Evolutionary conservation across 1,140 invertebrate species (phyloP), one percentile per base, ranked within the genome.

Genomic region (Anastrepha obliqua): DNA sequence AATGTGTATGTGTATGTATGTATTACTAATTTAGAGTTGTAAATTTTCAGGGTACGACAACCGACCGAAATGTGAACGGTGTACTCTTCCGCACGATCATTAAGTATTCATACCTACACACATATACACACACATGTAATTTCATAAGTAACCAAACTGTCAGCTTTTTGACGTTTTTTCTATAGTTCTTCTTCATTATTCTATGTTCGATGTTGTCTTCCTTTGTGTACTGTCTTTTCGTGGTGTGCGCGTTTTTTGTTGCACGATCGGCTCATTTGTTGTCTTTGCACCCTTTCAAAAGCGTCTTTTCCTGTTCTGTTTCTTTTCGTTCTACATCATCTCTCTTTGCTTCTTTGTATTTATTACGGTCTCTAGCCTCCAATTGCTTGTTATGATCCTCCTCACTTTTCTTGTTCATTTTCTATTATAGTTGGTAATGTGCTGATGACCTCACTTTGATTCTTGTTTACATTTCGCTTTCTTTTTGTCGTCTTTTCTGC

Each of bases 391-490:
- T 15, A 15, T 55, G 17, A 17, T 81, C 20, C 20, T 51, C 20
- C 7, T 55, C n/a, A 47, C n/a, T 39, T 78, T 42, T 39, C 29
- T 70, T 70, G 15, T 70, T 17, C 67, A 17, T 81, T 81, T 47
- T 74, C 70, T 51, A n/a, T n/a, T n/a, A n/a, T n/a, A 17, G 42
- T 74, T 74, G 11, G 74, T 29, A 29, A 20, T 58, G 47, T 55
- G 74, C 47, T 81, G 74, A 81, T 81, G 74, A 81, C 74, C 74
- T 81, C 74, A 81, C 74, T 47, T 81, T 81, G 74, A 81, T 81
- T 81, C 47, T 81, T 81, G 74, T 81, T 81, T 55, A 81, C 44
- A 55, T 81, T 81, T 81, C 67, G 67, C 67, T 81, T 81, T 81
- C 47, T 15, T 81, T 81, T 55, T 81, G 47, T 55, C 47, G 47